Base-by-base conservation (phyloP, 1,140 invertebrate genomes). In the Cyphomyrmex costatus region DNA sequence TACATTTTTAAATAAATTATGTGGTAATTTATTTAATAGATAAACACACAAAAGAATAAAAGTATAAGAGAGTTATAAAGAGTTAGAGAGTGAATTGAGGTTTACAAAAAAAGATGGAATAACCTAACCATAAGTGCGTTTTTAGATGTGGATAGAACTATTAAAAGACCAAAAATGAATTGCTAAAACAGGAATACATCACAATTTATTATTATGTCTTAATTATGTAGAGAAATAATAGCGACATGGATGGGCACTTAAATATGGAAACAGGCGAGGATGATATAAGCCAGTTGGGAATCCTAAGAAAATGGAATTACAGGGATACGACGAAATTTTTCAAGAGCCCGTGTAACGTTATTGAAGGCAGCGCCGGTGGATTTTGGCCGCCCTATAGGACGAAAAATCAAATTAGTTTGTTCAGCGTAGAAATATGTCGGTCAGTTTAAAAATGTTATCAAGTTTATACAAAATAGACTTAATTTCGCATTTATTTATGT, bases 301-400 rank as follows among this genome's bases (percentile, higher is more conserved):
- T 96, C 16, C 94, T 98, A 42, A 94, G 96, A 53, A 93, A 95
- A 3, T 98, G 97, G 97, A 97, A 98, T 89, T 95, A 97, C 83
- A 93, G 95, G 27, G 96, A 96, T 21, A 94, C 95, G 3, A 96
- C 96, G 0, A 94, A 94, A 0, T 97, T 94, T 92, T 97, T 96
- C 89, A 94, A 95, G 1, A 96, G 96, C 7, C 94, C 95, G 21
- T 96, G 96, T 85, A 96, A 96, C 82, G 74, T 95, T 86, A 94
- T 97, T 27, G 94, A 96, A 78, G 97, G 97, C 12, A 97, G 97
- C 24, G 96, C 96, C 0, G 98, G 98, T 0, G 97, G 98, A 94
- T 97, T 98, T 91, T 97, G 97, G 92, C 96, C 97, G 0, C 97
- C 96, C 4, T 94, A 96, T 83, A 91, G 96, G 76, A 95, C 93